Evolutionary conservation across 2,797 vertebrate species (phyloP).

Genomic region (Arnoldichthys spilopterus): DNA sequence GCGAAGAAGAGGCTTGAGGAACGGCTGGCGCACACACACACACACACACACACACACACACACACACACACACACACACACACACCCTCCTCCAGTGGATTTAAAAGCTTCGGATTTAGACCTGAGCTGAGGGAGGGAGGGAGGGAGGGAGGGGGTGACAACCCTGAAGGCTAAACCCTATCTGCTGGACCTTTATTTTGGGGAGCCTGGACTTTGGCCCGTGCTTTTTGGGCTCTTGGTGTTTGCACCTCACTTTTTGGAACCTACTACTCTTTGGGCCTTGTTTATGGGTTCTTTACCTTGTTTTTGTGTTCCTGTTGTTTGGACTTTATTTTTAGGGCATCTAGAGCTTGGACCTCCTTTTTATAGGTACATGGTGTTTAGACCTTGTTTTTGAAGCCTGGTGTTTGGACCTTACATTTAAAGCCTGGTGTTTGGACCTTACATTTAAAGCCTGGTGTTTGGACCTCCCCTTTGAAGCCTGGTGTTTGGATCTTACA

Average conservation of each 20-base stretch:
- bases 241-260: background rate
- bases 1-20: conserved; percentile 8
- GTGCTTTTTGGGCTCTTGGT: background rate
- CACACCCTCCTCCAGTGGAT: conserved; percentile 11
- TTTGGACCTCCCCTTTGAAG: background rate
- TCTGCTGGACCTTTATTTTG: background rate
- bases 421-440: background rate
- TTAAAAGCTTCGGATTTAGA: conserved; percentile 29
- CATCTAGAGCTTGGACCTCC: background rate
- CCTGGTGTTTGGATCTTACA: background rate
- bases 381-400: background rate
- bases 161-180: conserved; percentile 11
- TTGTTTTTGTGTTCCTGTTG: background rate
- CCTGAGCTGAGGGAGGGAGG: background rate
- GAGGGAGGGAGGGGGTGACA: background rate
- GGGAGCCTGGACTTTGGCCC: background rate
- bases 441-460: background rate
- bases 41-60: too few relatives aligned
- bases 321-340: background rate
- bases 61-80: background rate
- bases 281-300: background rate
- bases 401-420: too few relatives aligned
- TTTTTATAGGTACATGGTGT: background rate
- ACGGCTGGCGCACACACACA: background rate
- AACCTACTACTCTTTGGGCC: background rate